These are phyloP conservation scores for Ormyrus thymus DNA, from an alignment of 2,888 invertebrate genomes.

Conservation along the genomic window DNA sequence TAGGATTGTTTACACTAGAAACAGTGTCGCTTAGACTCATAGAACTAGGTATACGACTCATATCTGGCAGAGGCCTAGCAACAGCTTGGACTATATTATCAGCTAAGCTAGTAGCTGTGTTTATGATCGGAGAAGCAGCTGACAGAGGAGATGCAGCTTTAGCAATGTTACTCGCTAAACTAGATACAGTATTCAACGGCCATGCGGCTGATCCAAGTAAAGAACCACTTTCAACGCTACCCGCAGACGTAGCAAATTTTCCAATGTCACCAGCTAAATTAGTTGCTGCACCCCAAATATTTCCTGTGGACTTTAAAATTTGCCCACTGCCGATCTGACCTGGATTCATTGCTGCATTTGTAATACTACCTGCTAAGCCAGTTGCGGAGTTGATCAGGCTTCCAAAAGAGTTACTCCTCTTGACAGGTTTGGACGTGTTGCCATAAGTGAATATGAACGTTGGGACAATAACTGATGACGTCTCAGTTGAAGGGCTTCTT, in stretches of 20 bases:
- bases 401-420: not conserved
- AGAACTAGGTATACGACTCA: not conserved
- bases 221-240: not conserved
- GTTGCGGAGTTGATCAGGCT: slow-evolving; percentile 21
- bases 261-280: slow-evolving; percentile 29
- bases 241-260: not conserved
- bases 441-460: no score
- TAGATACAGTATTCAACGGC: slow-evolving; percentile 5
- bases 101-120: slow-evolving; percentile 1
- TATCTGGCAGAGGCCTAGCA: no score
- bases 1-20: not conserved
- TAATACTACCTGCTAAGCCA: slow-evolving; percentile 35
- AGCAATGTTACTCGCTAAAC: slow-evolving; percentile 18
- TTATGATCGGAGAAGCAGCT: not conserved
- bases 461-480: not conserved
- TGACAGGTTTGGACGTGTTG: not conserved
- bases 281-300: slow-evolving; percentile 36
- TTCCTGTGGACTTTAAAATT: not conserved
- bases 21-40: no score
- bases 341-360: slow-evolving; percentile 1
- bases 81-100: not conserved
- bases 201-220: not conserved
- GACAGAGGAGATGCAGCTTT: not conserved
- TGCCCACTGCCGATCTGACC: not conserved
- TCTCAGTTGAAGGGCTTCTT: no score